Percentiles rank a stretch among this genome's conserved stretches.
phyloP scores from a whole-genome alignment of 2,888 invertebrate species.

The Clusia tigrina region DNA sequence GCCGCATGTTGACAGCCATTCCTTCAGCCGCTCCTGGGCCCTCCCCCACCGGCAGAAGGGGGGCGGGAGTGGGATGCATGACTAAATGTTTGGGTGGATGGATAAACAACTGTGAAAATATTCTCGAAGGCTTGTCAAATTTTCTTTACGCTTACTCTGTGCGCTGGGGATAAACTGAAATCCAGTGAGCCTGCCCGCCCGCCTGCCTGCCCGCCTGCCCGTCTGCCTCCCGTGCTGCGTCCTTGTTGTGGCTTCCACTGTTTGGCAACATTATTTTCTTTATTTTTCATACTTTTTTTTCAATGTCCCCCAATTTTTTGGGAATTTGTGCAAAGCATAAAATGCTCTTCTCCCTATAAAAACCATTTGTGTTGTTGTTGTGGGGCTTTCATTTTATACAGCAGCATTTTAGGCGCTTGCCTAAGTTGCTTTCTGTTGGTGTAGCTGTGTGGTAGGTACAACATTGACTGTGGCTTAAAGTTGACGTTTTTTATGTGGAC shows the following conservation, averaged over 20 bases:
- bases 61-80: not conserved
- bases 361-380: not conserved
- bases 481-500: not conserved
- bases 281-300: too few species aligned
- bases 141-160: not conserved
- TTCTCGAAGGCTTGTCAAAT: not conserved
- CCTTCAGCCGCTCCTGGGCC: constrained; percentile 19
- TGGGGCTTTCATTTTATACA: not conserved
- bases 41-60: not conserved
- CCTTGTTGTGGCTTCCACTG: too few species aligned
- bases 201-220: too few species aligned
- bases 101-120: not conserved
- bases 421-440: constrained; percentile 23
- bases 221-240: too few species aligned
- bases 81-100: not conserved
- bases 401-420: constrained; percentile 25
- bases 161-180: too few species aligned
- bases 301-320: too few species aligned
- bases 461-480: constrained; percentile 8
- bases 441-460: constrained; percentile 12
- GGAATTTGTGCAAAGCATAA: constrained; percentile 3
- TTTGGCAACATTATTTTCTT: too few species aligned
- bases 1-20: constrained; percentile 37
- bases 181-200: too few species aligned
- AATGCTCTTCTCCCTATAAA: constrained; percentile 6